Conservation (phyloP, 1,140 invertebrate species). For the Penaeus japonicus region DNA sequence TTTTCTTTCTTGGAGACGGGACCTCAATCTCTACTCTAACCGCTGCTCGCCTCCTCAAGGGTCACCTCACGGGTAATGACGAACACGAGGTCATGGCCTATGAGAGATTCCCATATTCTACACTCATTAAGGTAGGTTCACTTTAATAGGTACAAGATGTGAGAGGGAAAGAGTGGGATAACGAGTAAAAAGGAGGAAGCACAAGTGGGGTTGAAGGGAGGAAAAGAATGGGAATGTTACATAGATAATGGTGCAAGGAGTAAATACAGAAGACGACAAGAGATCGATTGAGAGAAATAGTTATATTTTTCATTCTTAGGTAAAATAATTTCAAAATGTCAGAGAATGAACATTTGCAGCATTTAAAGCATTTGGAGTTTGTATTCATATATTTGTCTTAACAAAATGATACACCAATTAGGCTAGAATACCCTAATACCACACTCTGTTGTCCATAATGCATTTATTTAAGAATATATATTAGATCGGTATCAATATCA, state of each 20-base stretch:
- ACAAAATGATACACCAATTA: too few relatives aligned
- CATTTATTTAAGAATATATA: too few relatives aligned
- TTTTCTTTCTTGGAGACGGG: slow-evolving; percentile 82
- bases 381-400: too few relatives aligned
- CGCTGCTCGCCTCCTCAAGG: slow-evolving; percentile 76
- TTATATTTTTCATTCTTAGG: too few relatives aligned
- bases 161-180: not conserved
- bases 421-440: too few relatives aligned
- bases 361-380: too few relatives aligned
- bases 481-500: too few relatives aligned
- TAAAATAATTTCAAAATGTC: too few relatives aligned
- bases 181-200: not conserved
- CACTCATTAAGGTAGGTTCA: slow-evolving; percentile 52
- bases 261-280: not conserved
- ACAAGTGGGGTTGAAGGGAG: not conserved
- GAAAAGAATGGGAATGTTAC: not conserved
- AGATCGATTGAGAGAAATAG: too few relatives aligned
- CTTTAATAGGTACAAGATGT: not conserved
- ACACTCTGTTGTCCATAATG: too few relatives aligned
- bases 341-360: too few relatives aligned
- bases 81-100: slow-evolving; percentile 56
- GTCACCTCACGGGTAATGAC: slow-evolving; percentile 65
- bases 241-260: not conserved
- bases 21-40: slow-evolving; percentile 81
- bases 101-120: slow-evolving; percentile 56